Base-by-base conservation (phyloP, 2,113 vertebrate genomes). In the Lophura nycthemera region DNA sequence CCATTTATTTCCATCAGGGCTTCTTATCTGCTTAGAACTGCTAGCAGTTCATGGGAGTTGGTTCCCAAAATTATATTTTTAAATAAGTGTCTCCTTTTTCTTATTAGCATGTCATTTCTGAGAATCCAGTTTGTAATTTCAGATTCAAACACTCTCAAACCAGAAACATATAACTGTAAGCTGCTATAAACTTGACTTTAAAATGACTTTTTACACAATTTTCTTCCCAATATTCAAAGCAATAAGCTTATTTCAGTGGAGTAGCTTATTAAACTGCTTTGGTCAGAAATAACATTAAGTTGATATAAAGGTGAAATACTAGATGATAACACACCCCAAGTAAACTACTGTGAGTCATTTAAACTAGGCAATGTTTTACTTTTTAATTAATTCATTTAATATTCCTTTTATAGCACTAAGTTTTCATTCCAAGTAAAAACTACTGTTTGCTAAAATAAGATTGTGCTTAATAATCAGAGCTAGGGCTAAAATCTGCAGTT, bases 211-310 rank as follows among this genome's bases (percentile, higher is more conserved):
- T 89, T 80, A 60, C 25, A 91, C 50, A 40, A 76, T 82, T 83
- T 94, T 93, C 67, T 86, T 89, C 64, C 42, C 56, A 86, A 42
- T 80, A 88, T 64, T 93, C 81, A 71, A n/a, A 83, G 82, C 91
- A 92, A 77, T 52, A 25, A 80, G 25, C 29, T 95, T 93, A 82
- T 81, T 93, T 93, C 93, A 91, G 78, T 69, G 18, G 30, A 89
- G 32, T 67, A 77, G 56, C 60, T 88, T 95, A 91, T 93, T 88
- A 91, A 38, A 83, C 22, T 83, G 56, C 38, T 74, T 56, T 71
- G 75, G 47, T 93, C 60, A 91, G 92, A 76, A 94, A 85, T 60
- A 95, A 89, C 21, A 94, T 91, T 93, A 93, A 52, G 38, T 88
- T 88, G 42, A 93, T 60, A 79, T 67, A 94, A 91, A 89, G 71